These are phyloP conservation scores for Mamestra brassicae DNA, from an alignment of 2,888 invertebrate genomes.

Conservation along the genomic window DNA sequence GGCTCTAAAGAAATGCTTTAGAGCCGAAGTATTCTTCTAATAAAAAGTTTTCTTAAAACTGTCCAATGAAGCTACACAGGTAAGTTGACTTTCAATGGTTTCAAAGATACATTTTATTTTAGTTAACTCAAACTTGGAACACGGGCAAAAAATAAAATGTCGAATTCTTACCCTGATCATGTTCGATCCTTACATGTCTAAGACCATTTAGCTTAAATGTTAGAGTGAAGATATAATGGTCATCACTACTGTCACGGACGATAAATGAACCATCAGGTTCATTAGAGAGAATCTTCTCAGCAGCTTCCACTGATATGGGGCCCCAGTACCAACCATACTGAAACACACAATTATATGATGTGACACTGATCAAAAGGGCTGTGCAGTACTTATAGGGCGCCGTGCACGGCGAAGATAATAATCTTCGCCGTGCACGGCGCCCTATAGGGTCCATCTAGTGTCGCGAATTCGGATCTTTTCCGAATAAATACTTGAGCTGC, in stretches of 20 bases:
- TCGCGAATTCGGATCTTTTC: no score
- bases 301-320: constrained; percentile 97
- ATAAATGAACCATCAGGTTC: constrained; percentile 98
- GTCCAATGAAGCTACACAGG: background rate
- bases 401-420: no score
- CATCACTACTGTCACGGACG: constrained; percentile 98
- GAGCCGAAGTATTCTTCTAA: background rate
- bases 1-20: background rate
- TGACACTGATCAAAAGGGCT: background rate
- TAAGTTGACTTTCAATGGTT: background rate
- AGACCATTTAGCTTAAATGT: constrained; percentile 98
- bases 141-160: background rate
- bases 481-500: background rate
- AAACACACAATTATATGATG: constrained; percentile 57
- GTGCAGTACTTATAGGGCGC: background rate
- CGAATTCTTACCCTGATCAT: constrained; percentile 95
- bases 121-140: background rate
- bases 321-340: constrained; percentile 99
- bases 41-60: background rate
- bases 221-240: constrained; percentile 98
- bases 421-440: no score
- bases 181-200: constrained; percentile 97
- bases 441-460: no score
- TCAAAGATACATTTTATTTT: background rate
- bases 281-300: constrained; percentile 97